Evolutionary conservation across 2,797 vertebrate genomes (phyloP).

Genomic region (Pseudomugil gertrudae): DNA sequence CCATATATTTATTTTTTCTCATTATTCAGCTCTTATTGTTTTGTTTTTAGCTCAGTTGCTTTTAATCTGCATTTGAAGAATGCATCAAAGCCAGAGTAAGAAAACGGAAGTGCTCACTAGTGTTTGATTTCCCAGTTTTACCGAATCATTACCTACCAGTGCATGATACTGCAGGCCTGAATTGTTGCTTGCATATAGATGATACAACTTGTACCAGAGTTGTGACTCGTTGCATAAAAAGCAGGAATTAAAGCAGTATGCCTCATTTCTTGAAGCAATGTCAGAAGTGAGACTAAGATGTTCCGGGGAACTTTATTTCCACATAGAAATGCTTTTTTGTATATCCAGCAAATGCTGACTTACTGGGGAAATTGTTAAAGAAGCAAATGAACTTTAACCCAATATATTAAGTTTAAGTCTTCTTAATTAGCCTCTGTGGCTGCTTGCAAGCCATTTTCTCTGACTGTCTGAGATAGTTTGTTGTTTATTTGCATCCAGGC

Average conservation of each 20-base stretch:
- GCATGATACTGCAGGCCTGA: conserved; percentile 24
- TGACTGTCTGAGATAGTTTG: not conserved
- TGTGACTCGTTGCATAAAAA: conserved; percentile 15
- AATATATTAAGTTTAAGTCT: not conserved
- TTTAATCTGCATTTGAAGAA: conserved; percentile 7
- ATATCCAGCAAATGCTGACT: conserved; percentile 17
- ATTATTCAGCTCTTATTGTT: not conserved
- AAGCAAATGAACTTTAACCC: conserved; percentile 1
- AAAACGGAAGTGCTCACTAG: conserved; percentile 2
- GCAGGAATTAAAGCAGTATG: conserved; percentile 33
- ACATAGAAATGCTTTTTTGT: not conserved
- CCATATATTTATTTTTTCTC: not conserved
- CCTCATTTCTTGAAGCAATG: conserved; percentile 17
- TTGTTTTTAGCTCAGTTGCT: conserved; percentile 12
- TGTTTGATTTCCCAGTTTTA: conserved; percentile 14
- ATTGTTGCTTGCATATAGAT: conserved; percentile 27
- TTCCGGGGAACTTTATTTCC: conserved; percentile 14
- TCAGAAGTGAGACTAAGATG: conserved; percentile 18
- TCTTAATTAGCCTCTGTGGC: not conserved
- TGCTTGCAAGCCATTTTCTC: not conserved
- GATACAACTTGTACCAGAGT: conserved; percentile 4
- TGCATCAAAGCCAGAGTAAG: conserved; percentile 11
- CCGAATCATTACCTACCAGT: conserved; percentile 5
- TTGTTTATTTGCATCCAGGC: conserved; percentile 73
- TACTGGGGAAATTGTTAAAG: not conserved